Evolutionary conservation across 2,888 invertebrate species (phyloP), one percentile per base, ranked within the genome.

Genomic region (Lacanobia wlatinum): DNA sequence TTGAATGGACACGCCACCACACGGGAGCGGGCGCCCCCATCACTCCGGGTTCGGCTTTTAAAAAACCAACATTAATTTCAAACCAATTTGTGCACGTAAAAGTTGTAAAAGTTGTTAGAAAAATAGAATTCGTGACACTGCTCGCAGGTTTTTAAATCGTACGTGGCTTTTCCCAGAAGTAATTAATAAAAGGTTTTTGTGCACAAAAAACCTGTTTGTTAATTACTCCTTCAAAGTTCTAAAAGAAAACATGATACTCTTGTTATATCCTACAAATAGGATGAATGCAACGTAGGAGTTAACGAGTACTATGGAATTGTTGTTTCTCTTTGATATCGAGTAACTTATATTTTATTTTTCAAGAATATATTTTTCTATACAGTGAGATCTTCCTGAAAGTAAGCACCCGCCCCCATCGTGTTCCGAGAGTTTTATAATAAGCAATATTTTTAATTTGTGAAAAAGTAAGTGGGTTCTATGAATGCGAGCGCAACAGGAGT

Each of bases 1-100:
- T 43, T 50, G 28, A 52, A 28, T n/a, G 28, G 9, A 23, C 43
- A 62, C 16, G 58, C 21, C 18, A 40, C 16, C 12, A 46, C 2
- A 43, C 23, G 60, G 60, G 46, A 58, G 61, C 77, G 77, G 66
- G 66, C 60, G 23, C 66, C n/a, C 21, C 2, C 2, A 34, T 0
- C 23, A 43, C 34, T 34, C 6, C 6, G 34, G 4, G 9, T 7
- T 9, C 34, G 8, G 16, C 10, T 38, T 40, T 4, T 40, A 9
- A 46, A 21, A 34, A n/a, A 34, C 7, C 14, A 61, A 23, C 16
- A 38, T n/a, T n/a, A n/a, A n/a, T 6, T 48, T n/a, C 46, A 56
- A 7, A 61, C 14, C 52, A 61, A 5, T 21, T 40, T 56, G 56
- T 10, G 5, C 10, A 5, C 23, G n/a, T n/a, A n/a, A n/a, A n/a